Base-by-base conservation (phyloP, 2,888 invertebrate genomes). In the Harmothoe impar region DNA sequence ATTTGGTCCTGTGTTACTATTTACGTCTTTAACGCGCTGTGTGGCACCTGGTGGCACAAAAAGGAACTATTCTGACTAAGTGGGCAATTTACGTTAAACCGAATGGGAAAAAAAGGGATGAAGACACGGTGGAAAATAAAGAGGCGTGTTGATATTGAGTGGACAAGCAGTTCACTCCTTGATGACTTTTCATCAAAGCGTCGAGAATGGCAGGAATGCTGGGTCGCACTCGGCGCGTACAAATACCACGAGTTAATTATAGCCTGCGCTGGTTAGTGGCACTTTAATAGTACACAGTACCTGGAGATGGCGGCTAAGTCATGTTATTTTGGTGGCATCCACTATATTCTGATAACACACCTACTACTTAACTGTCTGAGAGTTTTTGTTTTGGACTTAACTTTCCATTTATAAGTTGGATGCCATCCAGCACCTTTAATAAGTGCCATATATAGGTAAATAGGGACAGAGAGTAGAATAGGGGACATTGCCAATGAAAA, bases 31-130 rank as follows among this genome's bases (percentile, higher is more conserved):
- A n/a, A n/a, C 62, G 20, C n/a, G 62, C 62, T 62, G 62, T 62
- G 62, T 62, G 62, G 62, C 20, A 3, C 62, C 62, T 62, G 62
- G 12, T 62, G 7, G 62, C 20, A n/a, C 23, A 62, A 62, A 62
- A 62, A 62, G 7, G 62, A 62, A 62, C 62, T 62, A 62, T n/a
- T 62, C 62, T 62, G 62, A 62, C 62, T n/a, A 62, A 62, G 62
- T 62, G 62, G 62, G 7, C 62, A 62, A 62, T 62, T 62, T n/a
- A 62, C 62, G 62, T 62, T 20, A n/a, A n/a, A 62, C 62, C n/a
- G 62, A 62, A n/a, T 1, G n/a, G 15, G 3, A 62, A 62, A n/a
- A 62, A n/a, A 62, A 20, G 20, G n/a, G n/a, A 62, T n/a, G n/a
- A 62, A n/a, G n/a, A n/a, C 20, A 20, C n/a, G 62, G 62, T 62